Evolutionary conservation across 64 coral and sea anemone species (phyloP).

Genomic region (Stichodactyla helianthus): DNA sequence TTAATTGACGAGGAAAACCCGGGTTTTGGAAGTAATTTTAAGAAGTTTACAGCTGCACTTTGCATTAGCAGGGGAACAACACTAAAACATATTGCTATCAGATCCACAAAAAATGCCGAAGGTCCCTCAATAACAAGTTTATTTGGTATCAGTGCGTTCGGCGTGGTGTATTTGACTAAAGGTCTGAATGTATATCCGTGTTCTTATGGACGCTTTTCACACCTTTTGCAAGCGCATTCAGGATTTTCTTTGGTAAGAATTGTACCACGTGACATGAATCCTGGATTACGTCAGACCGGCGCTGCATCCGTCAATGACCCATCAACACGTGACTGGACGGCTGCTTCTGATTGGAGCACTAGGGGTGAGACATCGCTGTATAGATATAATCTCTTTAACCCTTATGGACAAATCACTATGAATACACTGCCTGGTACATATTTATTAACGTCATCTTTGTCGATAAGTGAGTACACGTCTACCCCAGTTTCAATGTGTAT

Average conservation of each 20-base stretch:
- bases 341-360: constrained; percentile 12
- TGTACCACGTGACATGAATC: constrained; percentile 1
- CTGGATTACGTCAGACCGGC: constrained; percentile 8
- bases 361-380: neutral
- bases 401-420: neutral
- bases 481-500: neutral
- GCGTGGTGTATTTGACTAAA: neutral
- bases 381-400: neutral
- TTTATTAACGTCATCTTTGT: neutral
- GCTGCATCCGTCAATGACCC: neutral
- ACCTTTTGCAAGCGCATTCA: neutral
- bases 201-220: neutral
- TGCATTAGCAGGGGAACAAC: neutral
- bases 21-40: neutral
- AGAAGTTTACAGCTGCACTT: neutral
- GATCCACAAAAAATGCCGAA: neutral
- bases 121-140: neutral
- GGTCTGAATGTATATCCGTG: neutral
- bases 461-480: neutral
- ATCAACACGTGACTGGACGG: neutral
- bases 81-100: neutral
- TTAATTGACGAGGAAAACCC: neutral
- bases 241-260: constrained; percentile 18
- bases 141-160: constrained; percentile 17
- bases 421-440: neutral